Evolutionary conservation across 2,113 vertebrate species (phyloP).

Genomic region (Mola mola): DNA sequence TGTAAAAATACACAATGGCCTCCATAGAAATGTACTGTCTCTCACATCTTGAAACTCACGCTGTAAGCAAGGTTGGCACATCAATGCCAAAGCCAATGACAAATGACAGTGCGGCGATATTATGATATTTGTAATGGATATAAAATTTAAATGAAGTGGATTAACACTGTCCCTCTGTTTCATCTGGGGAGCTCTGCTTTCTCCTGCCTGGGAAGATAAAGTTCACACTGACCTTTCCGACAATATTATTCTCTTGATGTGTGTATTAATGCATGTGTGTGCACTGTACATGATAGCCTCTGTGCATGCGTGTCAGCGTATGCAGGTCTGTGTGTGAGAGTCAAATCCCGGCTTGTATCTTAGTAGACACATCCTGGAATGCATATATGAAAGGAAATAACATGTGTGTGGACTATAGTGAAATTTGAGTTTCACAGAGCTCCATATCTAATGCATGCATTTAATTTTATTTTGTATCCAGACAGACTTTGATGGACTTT

Average conservation of each 20-base stretch:
- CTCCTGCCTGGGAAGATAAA: conserved; percentile 81
- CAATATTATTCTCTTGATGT: conserved; percentile 80
- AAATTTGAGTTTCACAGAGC: too few relatives aligned
- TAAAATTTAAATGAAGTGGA: conserved; percentile 49
- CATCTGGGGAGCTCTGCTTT: conserved; percentile 71
- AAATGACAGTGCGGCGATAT: conserved; percentile 41
- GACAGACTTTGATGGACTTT: conserved; percentile 4
- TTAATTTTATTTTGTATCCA: conserved; percentile 5
- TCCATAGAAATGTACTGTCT: conserved; percentile 47
- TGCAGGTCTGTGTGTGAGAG: conserved; percentile 17
- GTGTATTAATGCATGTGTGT: conserved; percentile 63
- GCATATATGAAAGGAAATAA: too few relatives aligned
- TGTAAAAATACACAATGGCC: conserved; percentile 54
- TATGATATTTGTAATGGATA: conserved; percentile 34
- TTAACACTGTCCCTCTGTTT: conserved; percentile 66
- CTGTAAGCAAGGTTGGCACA: conserved; percentile 28
- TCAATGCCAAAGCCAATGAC: conserved; percentile 37
- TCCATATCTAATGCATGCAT: too few relatives aligned
- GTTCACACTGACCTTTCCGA: conserved; percentile 78
- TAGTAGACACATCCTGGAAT: conserved; percentile 30
- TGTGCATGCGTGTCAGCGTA: conserved; percentile 41
- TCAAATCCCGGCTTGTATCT: conserved; percentile 41
- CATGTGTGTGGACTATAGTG: background rate
- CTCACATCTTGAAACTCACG: conserved; percentile 26
- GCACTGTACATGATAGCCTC: conserved; percentile 46